Evolutionary conservation across 2,888 invertebrate genomes (phyloP), one percentile per base, ranked within the genome.

Genomic region (Xanthorhoe designata): DNA sequence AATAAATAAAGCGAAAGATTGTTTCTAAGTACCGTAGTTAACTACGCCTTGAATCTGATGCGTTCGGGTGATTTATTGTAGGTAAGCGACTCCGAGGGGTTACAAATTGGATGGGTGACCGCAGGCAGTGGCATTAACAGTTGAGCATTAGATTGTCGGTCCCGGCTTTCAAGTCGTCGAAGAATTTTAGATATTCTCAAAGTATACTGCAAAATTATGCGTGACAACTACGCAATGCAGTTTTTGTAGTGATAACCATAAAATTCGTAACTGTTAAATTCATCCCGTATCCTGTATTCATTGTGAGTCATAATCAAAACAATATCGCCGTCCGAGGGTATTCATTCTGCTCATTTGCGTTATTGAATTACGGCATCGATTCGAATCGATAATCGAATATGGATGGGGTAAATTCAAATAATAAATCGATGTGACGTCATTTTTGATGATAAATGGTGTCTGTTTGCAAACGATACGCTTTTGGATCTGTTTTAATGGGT

Each of bases 361-460:
- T 84, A 87, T 88, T 87, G 80, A 87, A 90, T 88, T 82, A 83
- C 71, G 74, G 70, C 73, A 78, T 78, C 78, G 84, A 86, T 86
- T 77, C 75, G 75, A 82, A 82, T 79, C 81, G 78, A 85, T 85
- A 87, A 86, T 85, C 82, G 83, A 80, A 82, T 80, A 80, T 79
- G 77, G 76, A 78, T 78, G 79, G 78, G 85, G 86, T 86, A 85
- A 89, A 85, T 81, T 81, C 83, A 84, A 86, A 88, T 83, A 86
- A 86, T 91, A 91, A 88, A 91, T 91, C 76, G 76, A 80, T 76
- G 70, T 73, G 72, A 71, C 80, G 84, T 80, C 81, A 81, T 82
- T 82, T 80, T 84, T 81, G 73, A 73, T 80, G 83, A 89, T 86
- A 86, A 85, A 87, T 81, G 72, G 70, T 68, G 76, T 78, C 75